phyloP scores from a whole-genome alignment of 2,888 invertebrate species.

The Steinernema hermaphroditum region DNA sequence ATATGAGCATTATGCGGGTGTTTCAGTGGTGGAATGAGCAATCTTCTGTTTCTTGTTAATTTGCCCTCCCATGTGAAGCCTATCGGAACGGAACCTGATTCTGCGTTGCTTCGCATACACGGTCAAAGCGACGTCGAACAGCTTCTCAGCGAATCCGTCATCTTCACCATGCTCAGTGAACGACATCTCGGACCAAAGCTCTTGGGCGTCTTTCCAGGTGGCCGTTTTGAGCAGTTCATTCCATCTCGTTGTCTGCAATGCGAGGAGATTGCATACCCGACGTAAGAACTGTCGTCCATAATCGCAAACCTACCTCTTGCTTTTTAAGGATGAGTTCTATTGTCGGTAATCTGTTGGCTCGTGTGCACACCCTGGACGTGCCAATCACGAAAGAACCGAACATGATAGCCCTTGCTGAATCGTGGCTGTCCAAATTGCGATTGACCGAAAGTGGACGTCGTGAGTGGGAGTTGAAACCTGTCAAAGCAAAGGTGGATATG shows the following conservation, averaged over 20 bases:
- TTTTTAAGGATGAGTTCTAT: constrained; percentile 72
- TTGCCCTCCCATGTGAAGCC: constrained; percentile 4
- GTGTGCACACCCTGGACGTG: constrained; percentile 83
- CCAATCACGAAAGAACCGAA: constrained; percentile 91
- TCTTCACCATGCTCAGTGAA: constrained; percentile 90
- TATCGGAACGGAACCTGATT: constrained; percentile 30
- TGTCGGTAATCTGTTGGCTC: constrained; percentile 86
- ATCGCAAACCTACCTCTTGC: not conserved
- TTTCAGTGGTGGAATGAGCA: constrained; percentile 35
- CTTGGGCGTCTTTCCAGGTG: constrained; percentile 91
- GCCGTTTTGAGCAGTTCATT: constrained; percentile 72
- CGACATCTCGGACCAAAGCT: constrained; percentile 86
- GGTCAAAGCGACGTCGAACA: constrained; percentile 75
- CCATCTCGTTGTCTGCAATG: constrained; percentile 75
- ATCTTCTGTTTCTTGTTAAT: constrained; percentile 30
- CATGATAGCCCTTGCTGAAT: constrained; percentile 87
- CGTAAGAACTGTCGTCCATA: constrained; percentile 13
- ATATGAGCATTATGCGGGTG: not conserved
- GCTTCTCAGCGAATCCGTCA: constrained; percentile 88
- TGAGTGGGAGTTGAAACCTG: constrained; percentile 21
- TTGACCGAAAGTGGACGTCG: not conserved
- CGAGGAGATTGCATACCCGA: not conserved
- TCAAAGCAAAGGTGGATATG: constrained; percentile 42
- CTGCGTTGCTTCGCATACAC: constrained; percentile 53
- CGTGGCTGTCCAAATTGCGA: constrained; percentile 49